Percentiles rank a stretch among this genome's conserved stretches.
phyloP scores from a whole-genome alignment of 2,797 vertebrate species.

The Acanthornis magna region DNA sequence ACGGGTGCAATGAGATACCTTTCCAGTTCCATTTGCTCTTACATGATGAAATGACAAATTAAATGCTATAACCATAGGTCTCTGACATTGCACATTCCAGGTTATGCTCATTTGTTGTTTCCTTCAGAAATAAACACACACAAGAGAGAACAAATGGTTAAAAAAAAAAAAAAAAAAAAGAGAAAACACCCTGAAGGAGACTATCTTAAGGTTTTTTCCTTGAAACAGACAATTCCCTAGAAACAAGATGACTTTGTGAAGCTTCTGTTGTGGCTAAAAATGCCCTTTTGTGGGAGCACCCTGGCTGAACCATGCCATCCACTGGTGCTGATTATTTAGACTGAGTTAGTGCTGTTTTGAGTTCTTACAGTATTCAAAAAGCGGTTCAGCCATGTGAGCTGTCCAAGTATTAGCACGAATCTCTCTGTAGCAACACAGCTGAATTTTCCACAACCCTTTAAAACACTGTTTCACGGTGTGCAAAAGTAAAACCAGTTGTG shows the following conservation, averaged over 20 bases:
- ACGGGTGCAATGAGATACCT: slow-evolving; percentile 37
- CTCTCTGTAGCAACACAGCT: background rate
- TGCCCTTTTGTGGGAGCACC: background rate
- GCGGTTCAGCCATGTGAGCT: background rate
- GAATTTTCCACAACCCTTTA: background rate
- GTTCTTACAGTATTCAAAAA: background rate
- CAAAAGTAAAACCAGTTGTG: background rate
- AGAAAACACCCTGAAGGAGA: background rate
- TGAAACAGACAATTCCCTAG: background rate
- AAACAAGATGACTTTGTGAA: background rate
- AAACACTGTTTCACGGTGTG: background rate
- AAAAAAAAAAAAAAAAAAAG: background rate
- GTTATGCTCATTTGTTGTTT: background rate
- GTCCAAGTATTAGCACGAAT: background rate
- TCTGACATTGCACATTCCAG: background rate
- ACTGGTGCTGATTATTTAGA: background rate
- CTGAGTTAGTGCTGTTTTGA: background rate
- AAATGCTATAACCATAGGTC: background rate
- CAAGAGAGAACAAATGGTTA: background rate
- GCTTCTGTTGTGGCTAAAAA: background rate
- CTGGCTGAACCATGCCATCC: background rate
- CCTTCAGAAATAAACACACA: background rate
- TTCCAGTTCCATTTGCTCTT: slow-evolving; percentile 47
- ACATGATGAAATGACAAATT: background rate
- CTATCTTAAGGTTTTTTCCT: background rate